Conservation (phyloP, 1,140 invertebrate species). For the Bathynomus jamesi region DNA sequence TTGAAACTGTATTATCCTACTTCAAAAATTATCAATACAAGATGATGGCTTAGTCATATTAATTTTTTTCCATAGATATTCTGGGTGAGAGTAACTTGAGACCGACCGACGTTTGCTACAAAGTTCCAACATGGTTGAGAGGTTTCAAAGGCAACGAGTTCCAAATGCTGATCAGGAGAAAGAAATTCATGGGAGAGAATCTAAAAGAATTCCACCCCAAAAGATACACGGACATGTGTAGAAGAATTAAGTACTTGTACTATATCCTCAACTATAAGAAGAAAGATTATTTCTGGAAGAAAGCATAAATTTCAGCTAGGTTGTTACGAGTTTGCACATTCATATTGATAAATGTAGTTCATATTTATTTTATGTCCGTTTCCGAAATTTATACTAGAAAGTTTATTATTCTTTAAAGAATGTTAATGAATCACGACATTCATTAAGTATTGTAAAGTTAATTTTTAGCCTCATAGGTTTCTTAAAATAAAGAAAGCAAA, state of each 20-base stretch:
- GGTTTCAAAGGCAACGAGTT: slow-evolving; percentile 82
- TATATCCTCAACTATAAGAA: slow-evolving; percentile 69
- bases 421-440: too few species aligned
- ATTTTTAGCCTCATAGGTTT: too few species aligned
- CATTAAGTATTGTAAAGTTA: too few species aligned
- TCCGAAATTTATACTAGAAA: too few species aligned
- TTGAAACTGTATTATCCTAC: too few species aligned
- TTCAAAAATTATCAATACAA: too few species aligned
- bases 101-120: slow-evolving; percentile 71
- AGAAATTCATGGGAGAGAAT: slow-evolving; percentile 54
- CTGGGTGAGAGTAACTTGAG: slow-evolving; percentile 71
- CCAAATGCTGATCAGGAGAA: slow-evolving; percentile 61
- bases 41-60: neutral
- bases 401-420: too few species aligned
- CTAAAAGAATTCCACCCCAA: slow-evolving; percentile 57
- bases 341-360: too few species aligned
- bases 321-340: too few species aligned
- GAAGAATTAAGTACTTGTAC: slow-evolving; percentile 64
- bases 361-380: too few species aligned
- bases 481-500: too few species aligned
- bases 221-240: slow-evolving; percentile 64
- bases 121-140: slow-evolving; percentile 74
- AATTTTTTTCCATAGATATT: slow-evolving; percentile 53
- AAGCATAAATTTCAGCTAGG: too few species aligned
- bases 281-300: slow-evolving; percentile 42